These are phyloP conservation scores for Mechanitis messenoides DNA, from an alignment of 2,888 invertebrate species.

Conservation along the genomic window DNA sequence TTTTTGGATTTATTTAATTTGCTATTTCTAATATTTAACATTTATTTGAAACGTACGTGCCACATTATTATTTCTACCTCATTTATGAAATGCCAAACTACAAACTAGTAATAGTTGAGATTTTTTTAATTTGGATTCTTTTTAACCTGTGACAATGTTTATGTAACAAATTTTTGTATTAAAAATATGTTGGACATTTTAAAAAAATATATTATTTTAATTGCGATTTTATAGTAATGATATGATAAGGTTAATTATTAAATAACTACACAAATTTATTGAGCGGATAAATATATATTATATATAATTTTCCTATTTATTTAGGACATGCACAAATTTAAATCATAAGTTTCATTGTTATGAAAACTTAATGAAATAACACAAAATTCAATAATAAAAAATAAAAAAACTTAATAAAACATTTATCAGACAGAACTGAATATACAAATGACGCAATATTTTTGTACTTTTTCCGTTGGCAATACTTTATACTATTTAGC, in stretches of 20 bases:
- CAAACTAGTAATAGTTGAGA: background rate
- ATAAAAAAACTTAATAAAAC: background rate
- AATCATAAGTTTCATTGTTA: too few species aligned
- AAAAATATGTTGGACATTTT: background rate
- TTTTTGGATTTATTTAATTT: background rate
- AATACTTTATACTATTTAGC: constrained; percentile 3
- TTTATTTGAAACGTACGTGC: constrained; percentile 2
- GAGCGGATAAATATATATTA: too few species aligned
- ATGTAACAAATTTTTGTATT: too few species aligned
- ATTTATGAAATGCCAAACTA: constrained; percentile 11
- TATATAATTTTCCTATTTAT: too few species aligned
- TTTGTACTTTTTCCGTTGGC: constrained; percentile 1
- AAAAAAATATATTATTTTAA: background rate
- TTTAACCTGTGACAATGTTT: background rate
- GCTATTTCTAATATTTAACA: background rate
- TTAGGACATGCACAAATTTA: too few species aligned
- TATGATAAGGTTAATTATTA: too few species aligned
- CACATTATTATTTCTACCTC: constrained; percentile 11
- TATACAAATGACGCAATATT: background rate
- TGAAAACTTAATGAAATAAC: too few species aligned
- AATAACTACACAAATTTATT: too few species aligned
- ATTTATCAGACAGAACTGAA: constrained; percentile 1
- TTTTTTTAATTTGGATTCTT: constrained; percentile 3
- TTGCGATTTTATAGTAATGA: background rate
- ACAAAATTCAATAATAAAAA: background rate